A percentile compares a stretch with the other conserved stretches of the same genome.
Conservation (phyloP, 2,113 vertebrate species). For the Sorex fumeus region DNA sequence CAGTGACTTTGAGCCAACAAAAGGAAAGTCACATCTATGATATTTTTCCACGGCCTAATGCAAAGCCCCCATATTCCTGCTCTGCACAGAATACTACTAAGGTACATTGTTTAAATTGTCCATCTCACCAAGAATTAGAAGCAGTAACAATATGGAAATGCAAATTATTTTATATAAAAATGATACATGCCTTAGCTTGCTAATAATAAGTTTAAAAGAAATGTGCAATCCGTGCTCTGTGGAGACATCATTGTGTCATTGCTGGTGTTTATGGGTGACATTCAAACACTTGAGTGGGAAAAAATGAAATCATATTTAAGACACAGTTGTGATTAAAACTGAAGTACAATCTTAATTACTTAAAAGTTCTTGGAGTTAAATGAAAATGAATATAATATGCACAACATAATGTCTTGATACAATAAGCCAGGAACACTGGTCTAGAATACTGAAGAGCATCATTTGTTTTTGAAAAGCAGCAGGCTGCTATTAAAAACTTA, state of each 20-base stretch:
- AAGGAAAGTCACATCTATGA: neutral
- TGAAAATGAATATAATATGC: too few relatives aligned
- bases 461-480: neutral
- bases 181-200: neutral
- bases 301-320: too few relatives aligned
- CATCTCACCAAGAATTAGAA: neutral
- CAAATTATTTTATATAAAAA: neutral
- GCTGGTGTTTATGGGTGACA: neutral
- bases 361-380: too few relatives aligned
- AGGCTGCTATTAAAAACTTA: neutral
- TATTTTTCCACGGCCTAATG: neutral
- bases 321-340: too few relatives aligned
- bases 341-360: too few relatives aligned
- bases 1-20: neutral
- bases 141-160: neutral
- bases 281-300: too few relatives aligned
- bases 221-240: neutral
- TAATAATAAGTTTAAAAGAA: neutral
- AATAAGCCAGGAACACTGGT: slow-evolving; percentile 2
- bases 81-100: neutral
- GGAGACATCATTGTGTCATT: neutral
- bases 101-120: neutral
- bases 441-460: neutral
- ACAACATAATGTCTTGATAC: too few relatives aligned
- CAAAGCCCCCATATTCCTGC: neutral